A percentile compares a stretch with the other conserved stretches of the same genome.
These are phyloP conservation scores for Esox niger DNA, from an alignment of 2,113 vertebrate genomes.

Conservation along the genomic window DNA sequence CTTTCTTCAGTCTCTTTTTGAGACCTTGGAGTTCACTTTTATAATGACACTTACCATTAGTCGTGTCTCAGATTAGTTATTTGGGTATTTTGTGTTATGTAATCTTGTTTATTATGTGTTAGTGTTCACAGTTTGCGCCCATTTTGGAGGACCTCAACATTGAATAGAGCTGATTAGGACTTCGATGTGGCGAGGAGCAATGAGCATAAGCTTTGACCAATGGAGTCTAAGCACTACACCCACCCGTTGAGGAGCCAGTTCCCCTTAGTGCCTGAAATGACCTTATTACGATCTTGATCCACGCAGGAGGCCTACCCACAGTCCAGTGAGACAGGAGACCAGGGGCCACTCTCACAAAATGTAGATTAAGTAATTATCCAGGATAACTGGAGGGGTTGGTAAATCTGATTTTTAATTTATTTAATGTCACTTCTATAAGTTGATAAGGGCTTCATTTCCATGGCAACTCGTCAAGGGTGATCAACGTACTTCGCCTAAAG, in stretches of 20 bases:
- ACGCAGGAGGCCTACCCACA: neutral
- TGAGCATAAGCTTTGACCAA: neutral
- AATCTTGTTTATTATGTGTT: no score
- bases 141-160: neutral
- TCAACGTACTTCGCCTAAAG: constrained; percentile 10
- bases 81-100: no score
- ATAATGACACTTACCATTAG: neutral
- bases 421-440: neutral
- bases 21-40: neutral
- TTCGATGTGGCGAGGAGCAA: neutral
- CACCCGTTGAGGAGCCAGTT: neutral
- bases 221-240: neutral
- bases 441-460: no score
- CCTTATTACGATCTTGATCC: constrained; percentile 12
- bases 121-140: no score
- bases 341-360: constrained; percentile 13
- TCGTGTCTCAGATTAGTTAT: no score
- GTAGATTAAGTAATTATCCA: constrained; percentile 19
- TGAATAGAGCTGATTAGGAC: neutral
- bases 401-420: constrained; percentile 13
- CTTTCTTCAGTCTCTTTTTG: neutral
- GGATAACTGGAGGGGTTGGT: constrained; percentile 18
- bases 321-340: neutral
- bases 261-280: neutral
- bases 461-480: constrained; percentile 13